Percentiles rank a stretch among this genome's conserved stretches.
Evolutionary conservation across 2,797 vertebrate genomes (phyloP).

Genomic region (Halcyon leucocephala): DNA sequence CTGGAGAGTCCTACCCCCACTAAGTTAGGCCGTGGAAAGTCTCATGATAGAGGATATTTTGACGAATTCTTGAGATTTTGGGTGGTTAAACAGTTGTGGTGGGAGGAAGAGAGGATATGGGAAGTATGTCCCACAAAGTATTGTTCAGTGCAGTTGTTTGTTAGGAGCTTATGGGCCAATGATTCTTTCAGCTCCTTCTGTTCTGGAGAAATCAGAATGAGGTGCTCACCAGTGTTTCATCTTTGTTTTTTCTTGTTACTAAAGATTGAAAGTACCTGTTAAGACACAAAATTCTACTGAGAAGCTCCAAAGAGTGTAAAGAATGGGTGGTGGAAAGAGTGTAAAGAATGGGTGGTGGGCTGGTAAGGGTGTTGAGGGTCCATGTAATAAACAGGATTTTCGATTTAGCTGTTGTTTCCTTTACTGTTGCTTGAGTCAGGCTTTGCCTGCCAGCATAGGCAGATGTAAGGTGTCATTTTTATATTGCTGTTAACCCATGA

Average conservation of each 20-base stretch:
- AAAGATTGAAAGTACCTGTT: background rate
- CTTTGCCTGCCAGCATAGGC: background rate
- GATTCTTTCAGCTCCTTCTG: background rate
- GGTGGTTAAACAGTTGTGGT: background rate
- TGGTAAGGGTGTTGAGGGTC: background rate
- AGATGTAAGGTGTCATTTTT: background rate
- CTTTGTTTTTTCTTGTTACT: background rate
- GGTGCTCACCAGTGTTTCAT: background rate
- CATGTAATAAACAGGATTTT: background rate
- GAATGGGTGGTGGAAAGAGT: background rate
- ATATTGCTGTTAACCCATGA: background rate
- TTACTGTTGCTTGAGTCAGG: background rate
- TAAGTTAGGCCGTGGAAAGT: background rate
- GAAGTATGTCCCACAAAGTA: background rate
- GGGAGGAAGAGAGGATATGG: conserved; percentile 2
- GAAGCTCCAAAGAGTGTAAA: background rate
- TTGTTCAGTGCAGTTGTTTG: background rate
- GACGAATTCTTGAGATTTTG: background rate
- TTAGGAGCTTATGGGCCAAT: background rate
- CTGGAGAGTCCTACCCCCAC: background rate
- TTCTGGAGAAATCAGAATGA: background rate
- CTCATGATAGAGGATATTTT: background rate
- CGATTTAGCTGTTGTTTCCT: background rate
- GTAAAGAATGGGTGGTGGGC: background rate
- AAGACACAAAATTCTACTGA: background rate